Evolutionary conservation across 2,113 vertebrate genomes (phyloP), one percentile per base, ranked within the genome.

Genomic region (Odontesthes bonariensis): DNA sequence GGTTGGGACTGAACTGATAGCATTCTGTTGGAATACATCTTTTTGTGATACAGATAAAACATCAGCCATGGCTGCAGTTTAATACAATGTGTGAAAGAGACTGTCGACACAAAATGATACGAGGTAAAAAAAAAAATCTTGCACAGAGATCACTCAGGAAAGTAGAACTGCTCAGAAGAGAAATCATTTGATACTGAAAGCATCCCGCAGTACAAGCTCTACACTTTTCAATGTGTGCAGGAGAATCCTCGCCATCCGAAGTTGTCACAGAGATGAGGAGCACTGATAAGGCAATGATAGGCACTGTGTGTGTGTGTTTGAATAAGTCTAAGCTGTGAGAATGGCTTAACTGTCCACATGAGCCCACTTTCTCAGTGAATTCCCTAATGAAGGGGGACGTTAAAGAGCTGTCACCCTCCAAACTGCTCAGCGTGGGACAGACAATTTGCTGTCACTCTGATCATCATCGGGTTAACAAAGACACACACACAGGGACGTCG

Each of bases 391-490:
- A 66, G 10, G 16, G 7, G 67, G 78, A 68, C 73, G 70, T 80
- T 77, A 81, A 73, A 58, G 70, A 75, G 75, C 72, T 75, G 73
- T 86, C 86, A 83, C 83, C 69, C 59, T 66, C 77, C 53, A 82
- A 54, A 61, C 64, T 42, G 19, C 79, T 73, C 81, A 73, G 81
- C 57, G 68, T 82, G 77, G 46, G 44, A 38, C n/a, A 77, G 77
- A 75, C 81, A 79, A 81, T 69, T 53, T 40, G 73, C 79, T 87
- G 87, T 84, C 88, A 87, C 64, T 79, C 59, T 68, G 71, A 79
- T 91, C 56, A 79, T 74, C 66, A 53, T 4, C 47, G 17, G 31
- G 38, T 61, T 69, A 56, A 76, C 67, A 73, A 74, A 83, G 51
- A 66, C 52, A 69, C 74, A 57, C 55, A 74, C 53, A 17, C 62